Base-by-base conservation (phyloP, 2,113 vertebrate genomes). In the Paedocypris sp. region DNA sequence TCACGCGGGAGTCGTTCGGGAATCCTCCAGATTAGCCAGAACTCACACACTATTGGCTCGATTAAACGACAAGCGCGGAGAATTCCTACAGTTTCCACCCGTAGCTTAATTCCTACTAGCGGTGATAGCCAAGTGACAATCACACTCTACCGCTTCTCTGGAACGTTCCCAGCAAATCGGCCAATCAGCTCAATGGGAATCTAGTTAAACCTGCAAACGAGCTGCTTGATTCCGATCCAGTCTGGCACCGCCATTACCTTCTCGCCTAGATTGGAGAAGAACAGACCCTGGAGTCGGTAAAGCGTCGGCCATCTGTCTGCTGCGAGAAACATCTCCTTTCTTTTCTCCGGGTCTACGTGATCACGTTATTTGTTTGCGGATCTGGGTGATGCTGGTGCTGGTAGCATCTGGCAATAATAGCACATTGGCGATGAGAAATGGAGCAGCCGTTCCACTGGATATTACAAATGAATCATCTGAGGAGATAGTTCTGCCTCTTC, bases 351-450 rank as follows among this genome's bases (percentile, higher is more conserved):
- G 25, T 28, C 52, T 33, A n/a, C 46, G 22, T 48, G 20, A n/a
- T 52, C 29, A 54, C 35, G 49, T 48, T 60, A 47, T 65, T 65
- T 39, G 35, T 66, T 11, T 62, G 36, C 26, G 10, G 32, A 50
- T 28, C 25, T 8, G n/a, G n/a, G n/a, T n/a, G 59, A 43, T 53
- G 35, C 43, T 25, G 33, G 47, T 29, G 18, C 50, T 59, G 48
- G 49, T 15, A 70, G 63, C 71, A 73, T 60, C 48, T 73, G 63
- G 66, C 69, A 62, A 66, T 51, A 58, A 67, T 63, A 47, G 28
- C 53, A 60, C 12, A 35, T 31, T 73, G 67, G 63, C 63, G 60
- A 60, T 13, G 48, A 36, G 42, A 59, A 67, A 63, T 57, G 8
- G 57, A 56, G 6, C 43, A 31, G 46, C 54, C 20, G 50, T 45